These are phyloP conservation scores for Spatulosminthurus flaviceps DNA, from an alignment of 2,888 invertebrate genomes.

Conservation along the genomic window DNA sequence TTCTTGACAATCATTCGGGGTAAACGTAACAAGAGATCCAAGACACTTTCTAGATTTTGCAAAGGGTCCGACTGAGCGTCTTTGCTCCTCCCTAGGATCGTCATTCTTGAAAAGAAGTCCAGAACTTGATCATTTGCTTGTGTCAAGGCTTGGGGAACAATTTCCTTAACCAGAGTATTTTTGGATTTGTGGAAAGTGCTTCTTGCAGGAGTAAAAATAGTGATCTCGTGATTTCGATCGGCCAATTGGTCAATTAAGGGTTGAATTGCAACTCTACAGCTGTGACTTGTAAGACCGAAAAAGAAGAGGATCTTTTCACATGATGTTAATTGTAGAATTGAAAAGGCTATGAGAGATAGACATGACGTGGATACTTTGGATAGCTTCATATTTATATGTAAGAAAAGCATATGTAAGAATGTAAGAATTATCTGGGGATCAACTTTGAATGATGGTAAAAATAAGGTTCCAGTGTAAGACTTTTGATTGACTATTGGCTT, in stretches of 20 bases:
- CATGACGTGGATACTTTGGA: too few species aligned
- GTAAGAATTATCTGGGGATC: too few species aligned
- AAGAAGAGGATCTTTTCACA: neutral
- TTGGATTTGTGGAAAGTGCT: neutral
- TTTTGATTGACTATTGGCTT: too few species aligned
- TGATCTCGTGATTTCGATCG: neutral
- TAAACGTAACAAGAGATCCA: neutral
- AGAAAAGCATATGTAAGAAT: too few species aligned
- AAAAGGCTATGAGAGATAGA: too few species aligned
- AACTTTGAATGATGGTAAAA: too few species aligned
- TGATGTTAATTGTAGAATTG: too few species aligned
- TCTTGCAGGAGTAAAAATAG: neutral
- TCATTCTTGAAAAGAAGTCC: too few species aligned
- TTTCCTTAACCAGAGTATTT: too few species aligned
- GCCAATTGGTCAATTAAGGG: neutral
- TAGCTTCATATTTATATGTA: too few species aligned
- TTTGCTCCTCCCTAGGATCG: neutral
- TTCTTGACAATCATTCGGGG: neutral
- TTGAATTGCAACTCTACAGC: neutral
- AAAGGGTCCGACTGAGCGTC: neutral
- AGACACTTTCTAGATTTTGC: neutral
- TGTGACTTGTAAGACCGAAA: neutral
- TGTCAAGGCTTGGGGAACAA: too few species aligned
- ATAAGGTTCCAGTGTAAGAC: too few species aligned
- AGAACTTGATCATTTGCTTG: neutral